Conservation (phyloP, 2,113 vertebrate genomes). For the Plecotus auritus region DNA sequence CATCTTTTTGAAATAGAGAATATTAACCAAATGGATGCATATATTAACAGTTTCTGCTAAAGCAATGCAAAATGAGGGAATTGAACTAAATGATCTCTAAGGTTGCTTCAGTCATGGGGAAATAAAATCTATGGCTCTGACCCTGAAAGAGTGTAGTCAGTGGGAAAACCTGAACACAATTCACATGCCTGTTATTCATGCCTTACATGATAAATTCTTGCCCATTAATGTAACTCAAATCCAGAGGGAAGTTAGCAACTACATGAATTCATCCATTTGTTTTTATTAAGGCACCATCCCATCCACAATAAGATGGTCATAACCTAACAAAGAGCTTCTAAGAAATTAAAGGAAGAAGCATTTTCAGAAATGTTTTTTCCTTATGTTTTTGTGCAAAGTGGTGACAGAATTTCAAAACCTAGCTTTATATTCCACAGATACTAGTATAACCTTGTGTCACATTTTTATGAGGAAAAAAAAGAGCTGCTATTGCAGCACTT, state of each 20-base stretch:
- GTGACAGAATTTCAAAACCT: background rate
- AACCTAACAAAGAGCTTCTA: background rate
- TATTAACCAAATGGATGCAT: conserved; percentile 7
- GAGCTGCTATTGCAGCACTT: background rate
- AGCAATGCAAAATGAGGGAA: conserved; percentile 9
- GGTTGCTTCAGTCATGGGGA: background rate
- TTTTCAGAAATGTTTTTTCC: conserved; percentile 10
- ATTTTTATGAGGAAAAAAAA: background rate
- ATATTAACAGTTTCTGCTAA: background rate
- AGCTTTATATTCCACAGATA: background rate
- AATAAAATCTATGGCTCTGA: background rate
- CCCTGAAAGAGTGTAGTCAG: conserved; percentile 34
- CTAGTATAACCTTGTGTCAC: background rate
- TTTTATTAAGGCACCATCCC: conserved; percentile 56
- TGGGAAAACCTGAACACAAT: conserved; percentile 31
- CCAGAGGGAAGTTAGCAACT: conserved; percentile 38
- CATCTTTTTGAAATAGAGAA: conserved; percentile 40
- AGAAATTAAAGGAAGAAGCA: background rate
- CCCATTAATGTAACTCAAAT: conserved; percentile 48
- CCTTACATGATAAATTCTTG: background rate
- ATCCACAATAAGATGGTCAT: background rate
- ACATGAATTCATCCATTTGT: conserved; percentile 16
- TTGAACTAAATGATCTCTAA: conserved; percentile 25
- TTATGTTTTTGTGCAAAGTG: background rate
- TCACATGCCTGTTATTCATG: conserved; percentile 44